Evolutionary conservation across 1,140 invertebrate genomes (phyloP), one percentile per base, ranked within the genome.

Genomic region (Drosophila sproati): DNA sequence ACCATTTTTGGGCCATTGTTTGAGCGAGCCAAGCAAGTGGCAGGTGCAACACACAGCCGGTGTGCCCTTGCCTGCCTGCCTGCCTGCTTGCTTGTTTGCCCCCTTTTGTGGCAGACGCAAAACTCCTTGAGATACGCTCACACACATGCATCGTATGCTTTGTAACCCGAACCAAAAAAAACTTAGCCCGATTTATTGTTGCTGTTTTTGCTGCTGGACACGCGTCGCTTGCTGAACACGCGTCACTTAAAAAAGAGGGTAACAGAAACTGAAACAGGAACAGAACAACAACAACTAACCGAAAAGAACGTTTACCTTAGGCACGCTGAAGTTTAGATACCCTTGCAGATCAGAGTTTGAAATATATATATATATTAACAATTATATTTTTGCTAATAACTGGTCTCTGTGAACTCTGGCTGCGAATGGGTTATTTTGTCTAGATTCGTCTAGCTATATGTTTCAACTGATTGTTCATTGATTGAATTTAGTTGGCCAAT

Each of bases 211-310:
- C 20, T 20, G 20, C 57, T 45, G 71, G 82, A 77, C 82, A 87
- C 82, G 82, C 82, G 82, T 87, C 83, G 67, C 54, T 61, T 64
- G 77, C 64, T 47, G 66, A 70, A 78, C 79, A 82, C 79, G 80
- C 71, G 80, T 64, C 63, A 59, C 28, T 20, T 20, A 20, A 20
- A 20, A 20, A 20, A 20, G 20, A 41, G 20, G 47, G 39, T 29
- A 55, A 60, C 34, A 56, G 29, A 10, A 63, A 31, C 56, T 48
- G n/a, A 31, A 59, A 45, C 56, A 64, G 61, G 34, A 50, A 31
- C 45, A 37, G 5, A 34, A 3, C 45, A 47, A 32, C 39, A 51
- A 47, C 32, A 31, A 31, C 59, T 35, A 12, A 20, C 20, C 41
- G 3, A 60, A 60, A n/a, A 41, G 39, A 41, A 10, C 4, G n/a